Evolutionary conservation across 1,140 invertebrate species (phyloP).

Genomic region (Proctacanthus coquilletti): DNA sequence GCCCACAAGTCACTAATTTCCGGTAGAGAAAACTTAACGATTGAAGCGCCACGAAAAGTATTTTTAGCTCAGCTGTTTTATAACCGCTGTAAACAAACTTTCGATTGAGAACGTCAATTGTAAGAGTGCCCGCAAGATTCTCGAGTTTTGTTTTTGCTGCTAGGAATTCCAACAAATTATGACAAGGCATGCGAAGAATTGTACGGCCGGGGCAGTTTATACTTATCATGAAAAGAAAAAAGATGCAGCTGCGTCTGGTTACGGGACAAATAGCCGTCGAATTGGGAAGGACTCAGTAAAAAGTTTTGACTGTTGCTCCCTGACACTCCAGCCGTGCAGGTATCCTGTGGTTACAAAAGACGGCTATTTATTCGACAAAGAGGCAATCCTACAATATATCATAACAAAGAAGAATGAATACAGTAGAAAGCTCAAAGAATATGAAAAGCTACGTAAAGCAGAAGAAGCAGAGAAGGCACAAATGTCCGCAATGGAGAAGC

Average conservation of each 20-base stretch:
- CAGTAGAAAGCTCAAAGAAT: slow-evolving; percentile 78
- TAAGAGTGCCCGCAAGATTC: too few species aligned
- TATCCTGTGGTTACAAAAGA: slow-evolving; percentile 44
- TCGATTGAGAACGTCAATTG: too few species aligned
- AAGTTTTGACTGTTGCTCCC: slow-evolving; percentile 94
- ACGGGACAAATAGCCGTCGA: slow-evolving; percentile 66
- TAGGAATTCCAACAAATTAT: too few species aligned
- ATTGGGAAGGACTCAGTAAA: slow-evolving; percentile 70
- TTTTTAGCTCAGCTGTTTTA: too few species aligned
- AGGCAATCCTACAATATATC: slow-evolving; percentile 92
- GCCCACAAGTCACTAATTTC: too few species aligned
- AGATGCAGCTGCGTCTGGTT: slow-evolving; percentile 84
- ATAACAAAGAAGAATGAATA: slow-evolving; percentile 91
- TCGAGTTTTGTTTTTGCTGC: too few species aligned
- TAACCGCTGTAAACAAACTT: too few species aligned
- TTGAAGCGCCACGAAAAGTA: too few species aligned
- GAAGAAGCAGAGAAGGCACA: slow-evolving; percentile 42
- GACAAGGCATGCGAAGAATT: slow-evolving; percentile 94
- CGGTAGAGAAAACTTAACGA: too few species aligned
- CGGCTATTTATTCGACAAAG: slow-evolving; percentile 93
- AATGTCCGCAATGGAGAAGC: slow-evolving; percentile 31
- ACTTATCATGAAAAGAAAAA: slow-evolving; percentile 97
- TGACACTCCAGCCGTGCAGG: slow-evolving; percentile 76
- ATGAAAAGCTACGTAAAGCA: slow-evolving; percentile 72
- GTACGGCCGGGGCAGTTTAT: slow-evolving; percentile 95